Evolutionary conservation across 2,797 vertebrate genomes (phyloP), one percentile per base, ranked within the genome.

Genomic region (Poeciliopsis gracilis): DNA sequence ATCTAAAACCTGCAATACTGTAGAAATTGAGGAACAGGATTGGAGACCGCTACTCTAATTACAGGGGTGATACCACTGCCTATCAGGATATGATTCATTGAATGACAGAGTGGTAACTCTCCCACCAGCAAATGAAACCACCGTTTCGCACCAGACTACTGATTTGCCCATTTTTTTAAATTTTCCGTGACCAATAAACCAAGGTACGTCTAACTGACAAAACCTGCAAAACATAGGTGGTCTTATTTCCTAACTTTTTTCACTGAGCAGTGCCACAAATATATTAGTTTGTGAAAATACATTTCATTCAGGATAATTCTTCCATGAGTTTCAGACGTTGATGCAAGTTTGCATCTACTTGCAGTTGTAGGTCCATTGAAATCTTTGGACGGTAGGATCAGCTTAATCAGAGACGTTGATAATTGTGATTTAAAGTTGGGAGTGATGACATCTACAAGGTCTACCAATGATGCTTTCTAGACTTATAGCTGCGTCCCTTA

Each of bases 241-340:
- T n/a, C 23, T 1, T 33, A 10, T 33, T 72, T 33, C 77, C 30
- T 43, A 69, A 69, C 9, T 43, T 13, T 70, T 61, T 76, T 73
- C 28, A 41, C 53, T 13, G 25, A 78, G 45, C 73, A 66, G 33
- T 38, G 46, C 7, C 30, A 15, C 51, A 51, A 72, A 72, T 69
- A 2, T 43, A 63, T 23, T 30, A 63, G 61, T 36, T 61, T 61
- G 57, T 30, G 5, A 33, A 59, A n/a, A 69, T 41, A 67, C 36
- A 5, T 10, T 67, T 63, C 18, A 38, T 10, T 20, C 8, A 63
- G 30, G 63, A 11, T 41, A 9, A 41, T 41, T 67, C 46, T 77
- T 41, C 57, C 69, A 47, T 67, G 9, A 61, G 66, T 51, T 69
- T 82, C 41, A 75, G 72, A 84, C 70, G 3, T 59, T 12, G 9